Conservation (phyloP, 2,888 invertebrate genomes). For the Euproctis similis region DNA sequence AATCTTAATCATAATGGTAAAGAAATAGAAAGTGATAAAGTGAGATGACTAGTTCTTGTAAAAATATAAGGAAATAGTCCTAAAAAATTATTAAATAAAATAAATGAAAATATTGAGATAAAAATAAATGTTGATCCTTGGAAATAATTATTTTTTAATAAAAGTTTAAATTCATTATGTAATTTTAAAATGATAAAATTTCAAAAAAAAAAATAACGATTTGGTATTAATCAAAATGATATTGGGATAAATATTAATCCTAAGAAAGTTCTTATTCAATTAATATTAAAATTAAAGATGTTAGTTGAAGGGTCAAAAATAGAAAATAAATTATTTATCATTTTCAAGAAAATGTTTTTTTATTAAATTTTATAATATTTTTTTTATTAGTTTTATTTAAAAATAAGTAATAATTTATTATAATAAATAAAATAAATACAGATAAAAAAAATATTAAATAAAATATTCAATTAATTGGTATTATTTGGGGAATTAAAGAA, state of each 20-base stretch:
- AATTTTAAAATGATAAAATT: slow-evolving; percentile 59
- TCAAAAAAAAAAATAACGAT: slow-evolving; percentile 67
- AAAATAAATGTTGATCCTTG: slow-evolving; percentile 74
- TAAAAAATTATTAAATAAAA: slow-evolving; percentile 81
- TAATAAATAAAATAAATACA: slow-evolving; percentile 67
- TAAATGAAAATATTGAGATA: slow-evolving; percentile 73
- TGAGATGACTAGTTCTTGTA: slow-evolving; percentile 80
- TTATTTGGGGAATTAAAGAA: slow-evolving; percentile 83
- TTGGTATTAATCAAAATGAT: slow-evolving; percentile 72
- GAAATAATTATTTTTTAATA: slow-evolving; percentile 57
- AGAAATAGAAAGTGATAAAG: slow-evolving; percentile 74
- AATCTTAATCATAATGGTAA: slow-evolving; percentile 79
- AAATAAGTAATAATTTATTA: slow-evolving; percentile 71
- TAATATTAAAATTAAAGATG: slow-evolving; percentile 67
- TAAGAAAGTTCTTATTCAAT: slow-evolving; percentile 76
- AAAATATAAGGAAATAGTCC: slow-evolving; percentile 83
- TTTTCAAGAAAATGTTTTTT: slow-evolving; percentile 67
- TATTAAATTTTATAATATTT: slow-evolving; percentile 28
- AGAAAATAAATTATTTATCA: slow-evolving; percentile 81
- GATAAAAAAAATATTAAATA: slow-evolving; percentile 51
- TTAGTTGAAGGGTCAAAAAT: slow-evolving; percentile 79
- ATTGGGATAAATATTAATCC: slow-evolving; percentile 68
- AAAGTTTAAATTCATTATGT: slow-evolving; percentile 76
- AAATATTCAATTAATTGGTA: slow-evolving; percentile 75
- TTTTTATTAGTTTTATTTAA: slow-evolving; percentile 31